These are phyloP conservation scores for Hofmannophila pseudospretella DNA, from an alignment of 2,888 invertebrate species.

Conservation along the genomic window DNA sequence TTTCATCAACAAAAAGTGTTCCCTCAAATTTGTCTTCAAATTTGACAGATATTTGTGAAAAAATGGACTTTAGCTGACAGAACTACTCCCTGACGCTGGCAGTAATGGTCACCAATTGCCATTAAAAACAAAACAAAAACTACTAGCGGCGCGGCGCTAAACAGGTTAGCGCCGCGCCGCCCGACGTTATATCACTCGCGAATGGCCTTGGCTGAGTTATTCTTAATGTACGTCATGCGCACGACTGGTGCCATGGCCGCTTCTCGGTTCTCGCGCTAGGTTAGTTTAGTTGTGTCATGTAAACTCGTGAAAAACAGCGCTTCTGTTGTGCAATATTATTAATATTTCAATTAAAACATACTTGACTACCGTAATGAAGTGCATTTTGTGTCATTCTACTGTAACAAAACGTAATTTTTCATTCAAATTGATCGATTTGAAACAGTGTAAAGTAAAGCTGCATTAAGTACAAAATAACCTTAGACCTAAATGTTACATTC, in stretches of 20 bases:
- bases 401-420: background rate
- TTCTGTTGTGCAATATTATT: background rate
- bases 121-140: too few relatives aligned
- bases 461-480: background rate
- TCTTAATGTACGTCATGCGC: constrained; percentile 19
- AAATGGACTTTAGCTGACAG: too few relatives aligned
- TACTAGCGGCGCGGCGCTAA: too few relatives aligned
- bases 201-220: constrained; percentile 12
- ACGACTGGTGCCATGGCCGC: background rate
- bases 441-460: too few relatives aligned
- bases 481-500: too few relatives aligned
- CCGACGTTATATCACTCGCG: too few relatives aligned
- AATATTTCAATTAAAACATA: background rate
- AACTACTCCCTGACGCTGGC: too few relatives aligned
- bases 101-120: too few relatives aligned
- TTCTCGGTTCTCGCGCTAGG: constrained; percentile 14
- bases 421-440: background rate
- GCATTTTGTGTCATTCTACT: background rate
- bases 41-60: too few relatives aligned
- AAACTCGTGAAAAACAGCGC: constrained; percentile 1
- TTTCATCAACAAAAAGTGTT: too few relatives aligned
- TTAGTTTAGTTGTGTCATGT: constrained; percentile 2
- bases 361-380: background rate
- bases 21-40: too few relatives aligned
- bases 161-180: too few relatives aligned